These are phyloP conservation scores for Rotaria magnacalcarata DNA, from an alignment of 2,888 invertebrate genomes.

Conservation along the genomic window DNA sequence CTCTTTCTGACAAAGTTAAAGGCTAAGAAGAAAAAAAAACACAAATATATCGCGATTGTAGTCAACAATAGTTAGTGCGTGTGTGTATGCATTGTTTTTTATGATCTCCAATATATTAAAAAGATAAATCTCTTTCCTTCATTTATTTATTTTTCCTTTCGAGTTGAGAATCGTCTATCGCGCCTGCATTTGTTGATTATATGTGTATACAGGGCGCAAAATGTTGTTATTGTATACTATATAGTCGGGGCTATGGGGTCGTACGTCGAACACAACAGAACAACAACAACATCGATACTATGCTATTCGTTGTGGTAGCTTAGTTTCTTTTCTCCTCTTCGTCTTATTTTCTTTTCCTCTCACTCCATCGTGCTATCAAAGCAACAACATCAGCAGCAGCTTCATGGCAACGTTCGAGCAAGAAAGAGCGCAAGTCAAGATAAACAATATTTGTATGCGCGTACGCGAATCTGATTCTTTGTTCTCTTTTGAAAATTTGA, in stretches of 20 bases:
- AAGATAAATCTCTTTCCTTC: not conserved
- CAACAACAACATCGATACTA: slow-evolving; percentile 21
- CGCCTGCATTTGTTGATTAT: slow-evolving; percentile 1
- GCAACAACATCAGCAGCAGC: slow-evolving; percentile 8
- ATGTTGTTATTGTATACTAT: slow-evolving; percentile 17
- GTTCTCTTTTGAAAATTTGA: slow-evolving; percentile 3
- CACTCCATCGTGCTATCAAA: not conserved
- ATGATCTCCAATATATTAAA: not conserved
- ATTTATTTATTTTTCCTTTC: not conserved
- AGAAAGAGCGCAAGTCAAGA: slow-evolving; percentile 6
- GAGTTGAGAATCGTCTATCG: not conserved
- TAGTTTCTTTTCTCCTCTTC: slow-evolving; percentile 22
- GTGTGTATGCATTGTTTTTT: not conserved
- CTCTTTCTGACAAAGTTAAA: not conserved
- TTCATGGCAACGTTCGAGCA: slow-evolving; percentile 19
- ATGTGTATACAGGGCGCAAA: not conserved
- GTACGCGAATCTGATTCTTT: slow-evolving; percentile 14
- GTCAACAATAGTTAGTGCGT: not conserved
- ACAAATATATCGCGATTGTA: not conserved
- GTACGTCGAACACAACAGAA: slow-evolving; percentile 26
- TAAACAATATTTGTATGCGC: not conserved
- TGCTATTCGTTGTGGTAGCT: not conserved
- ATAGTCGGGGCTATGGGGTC: slow-evolving; percentile 12
- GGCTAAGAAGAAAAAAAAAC: not conserved
- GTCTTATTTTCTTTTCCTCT: slow-evolving; percentile 8